These are phyloP conservation scores for Pelmatolapia mariae DNA, from an alignment of 2,113 vertebrate species.

Conservation along the genomic window DNA sequence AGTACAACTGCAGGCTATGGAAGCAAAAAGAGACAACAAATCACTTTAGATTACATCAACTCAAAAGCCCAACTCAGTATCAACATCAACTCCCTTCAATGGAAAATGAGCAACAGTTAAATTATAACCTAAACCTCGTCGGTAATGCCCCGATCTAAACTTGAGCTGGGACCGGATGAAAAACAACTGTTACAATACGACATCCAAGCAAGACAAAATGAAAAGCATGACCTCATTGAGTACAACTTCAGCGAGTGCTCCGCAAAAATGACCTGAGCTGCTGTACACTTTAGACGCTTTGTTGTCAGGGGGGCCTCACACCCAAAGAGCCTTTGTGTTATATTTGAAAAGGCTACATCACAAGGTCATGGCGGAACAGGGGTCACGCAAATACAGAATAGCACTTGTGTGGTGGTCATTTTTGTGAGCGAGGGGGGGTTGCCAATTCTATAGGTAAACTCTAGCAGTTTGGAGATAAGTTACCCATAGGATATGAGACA, in stretches of 20 bases:
- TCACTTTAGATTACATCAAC: slow-evolving; percentile 64
- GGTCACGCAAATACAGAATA: slow-evolving; percentile 51
- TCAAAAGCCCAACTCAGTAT: slow-evolving; percentile 42
- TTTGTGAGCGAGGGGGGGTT: not conserved
- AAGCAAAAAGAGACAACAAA: slow-evolving; percentile 57
- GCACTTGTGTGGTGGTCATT: slow-evolving; percentile 25
- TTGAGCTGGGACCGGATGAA: not conserved
- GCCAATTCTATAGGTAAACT: slow-evolving; percentile 71
- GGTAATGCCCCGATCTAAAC: not conserved
- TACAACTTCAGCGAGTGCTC: not conserved
- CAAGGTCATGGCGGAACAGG: slow-evolving; percentile 50
- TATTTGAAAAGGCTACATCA: slow-evolving; percentile 62
- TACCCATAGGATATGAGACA: slow-evolving; percentile 32
- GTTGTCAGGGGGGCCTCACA: slow-evolving; percentile 42
- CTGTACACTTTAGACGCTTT: slow-evolving; percentile 34
- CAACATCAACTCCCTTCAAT: slow-evolving; percentile 27
- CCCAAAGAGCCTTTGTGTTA: slow-evolving; percentile 54
- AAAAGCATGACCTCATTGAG: not conserved
- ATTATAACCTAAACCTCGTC: not conserved
- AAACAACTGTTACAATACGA: not conserved
- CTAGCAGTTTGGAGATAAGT: slow-evolving; percentile 61
- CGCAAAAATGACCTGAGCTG: slow-evolving; percentile 10
- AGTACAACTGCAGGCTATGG: slow-evolving; percentile 66
- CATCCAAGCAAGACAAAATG: not conserved
- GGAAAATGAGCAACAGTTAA: slow-evolving; percentile 12